Base-by-base conservation (phyloP, 2,113 vertebrate genomes). In the Phyllostomus hastatus region DNA sequence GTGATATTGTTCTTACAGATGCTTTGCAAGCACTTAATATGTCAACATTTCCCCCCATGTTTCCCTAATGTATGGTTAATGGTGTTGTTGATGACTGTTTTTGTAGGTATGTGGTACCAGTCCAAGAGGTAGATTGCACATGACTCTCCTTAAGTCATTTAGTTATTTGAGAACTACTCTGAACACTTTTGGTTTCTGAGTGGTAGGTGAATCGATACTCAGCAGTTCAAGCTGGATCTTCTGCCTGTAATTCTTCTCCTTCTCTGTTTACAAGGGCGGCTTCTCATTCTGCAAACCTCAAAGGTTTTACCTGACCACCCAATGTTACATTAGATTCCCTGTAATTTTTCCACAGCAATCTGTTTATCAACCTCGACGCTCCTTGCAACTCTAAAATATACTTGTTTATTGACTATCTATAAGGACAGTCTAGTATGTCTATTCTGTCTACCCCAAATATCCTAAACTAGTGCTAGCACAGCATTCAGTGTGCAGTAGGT, bases 111-210 rank as follows among this genome's bases (percentile, higher is more conserved):
- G 33, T 95, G 7, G 7, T 90, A 33, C 10, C 79, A 91, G 46
- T 1, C 28, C 12, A 81, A 61, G 43, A 94, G 78, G 66, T 33
- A 7, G 91, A 79, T 24, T 48, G 82, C 31, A 95, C 87, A 66
- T 89, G 97, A 97, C 97, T 95, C 90, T 97, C 96, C 90, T 94
- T 97, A 95, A 97, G 97, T 96, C 83, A 66, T 95, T 97, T 97
- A 97, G 97, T 97, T 95, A 84, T 96, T 72, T 88, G 61, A 69
- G 33, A 75, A 66, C 20, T 31, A 16, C n/a, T 54, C 28, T 43
- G 35, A 83, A 28, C 1, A 46, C 35, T 20, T 41, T 41, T 59
- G 54, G 31, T 11, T 95, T 94, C 22, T 64, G n/a, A 78, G n/a
- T 26, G 33, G 38, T 83, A 26, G 28, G 8, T 38, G 28, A 83